These are phyloP conservation scores for Bimastos eiseni DNA, from an alignment of 2,888 invertebrate genomes.

Conservation along the genomic window DNA sequence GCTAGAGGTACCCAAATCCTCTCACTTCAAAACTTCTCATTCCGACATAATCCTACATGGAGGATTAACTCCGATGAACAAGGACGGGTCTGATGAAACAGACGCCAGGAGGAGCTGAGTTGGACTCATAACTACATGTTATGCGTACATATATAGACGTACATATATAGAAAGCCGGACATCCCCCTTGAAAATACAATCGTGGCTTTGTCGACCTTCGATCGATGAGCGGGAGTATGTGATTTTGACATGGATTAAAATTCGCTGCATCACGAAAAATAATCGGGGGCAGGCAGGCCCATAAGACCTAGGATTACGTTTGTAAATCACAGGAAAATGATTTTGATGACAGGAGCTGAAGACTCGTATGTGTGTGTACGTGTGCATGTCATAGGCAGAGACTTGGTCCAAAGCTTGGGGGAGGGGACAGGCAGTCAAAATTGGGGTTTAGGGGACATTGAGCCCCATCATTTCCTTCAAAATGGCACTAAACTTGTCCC, in stretches of 20 bases:
- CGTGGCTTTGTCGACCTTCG: background rate
- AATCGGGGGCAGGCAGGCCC: background rate
- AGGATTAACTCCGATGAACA: background rate
- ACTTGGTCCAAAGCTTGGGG: too few relatives aligned
- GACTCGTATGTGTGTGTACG: background rate
- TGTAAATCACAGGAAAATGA: background rate
- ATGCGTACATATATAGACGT: too few relatives aligned
- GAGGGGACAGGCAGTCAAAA: too few relatives aligned
- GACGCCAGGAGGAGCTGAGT: background rate
- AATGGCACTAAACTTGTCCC: background rate
- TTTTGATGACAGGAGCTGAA: background rate
- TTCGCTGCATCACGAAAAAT: background rate
- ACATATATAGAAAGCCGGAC: background rate
- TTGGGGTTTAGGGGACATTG: too few relatives aligned
- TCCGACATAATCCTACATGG: background rate
- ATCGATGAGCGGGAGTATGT: background rate
- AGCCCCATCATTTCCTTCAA: background rate
- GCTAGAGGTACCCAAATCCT: background rate
- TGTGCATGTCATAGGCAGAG: background rate
- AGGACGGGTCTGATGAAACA: background rate
- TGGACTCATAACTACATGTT: too few relatives aligned
- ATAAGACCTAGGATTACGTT: background rate
- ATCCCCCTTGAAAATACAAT: background rate
- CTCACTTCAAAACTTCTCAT: background rate
- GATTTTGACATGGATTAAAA: background rate